phyloP scores from a whole-genome alignment of 2,888 invertebrate species.

The Eupelmus urozonus region DNA sequence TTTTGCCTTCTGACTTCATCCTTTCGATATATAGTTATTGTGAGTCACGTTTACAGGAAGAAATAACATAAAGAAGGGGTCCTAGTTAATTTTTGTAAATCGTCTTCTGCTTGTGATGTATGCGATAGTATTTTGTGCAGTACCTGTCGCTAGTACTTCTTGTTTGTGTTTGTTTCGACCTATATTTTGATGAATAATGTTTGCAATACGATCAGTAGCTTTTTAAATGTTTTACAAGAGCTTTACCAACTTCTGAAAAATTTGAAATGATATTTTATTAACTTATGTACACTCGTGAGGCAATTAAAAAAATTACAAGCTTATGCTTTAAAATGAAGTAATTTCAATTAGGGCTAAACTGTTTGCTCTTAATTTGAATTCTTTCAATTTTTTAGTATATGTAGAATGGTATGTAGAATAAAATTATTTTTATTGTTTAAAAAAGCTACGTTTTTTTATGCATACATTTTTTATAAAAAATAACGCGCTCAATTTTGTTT shows the following conservation, averaged over 20 bases:
- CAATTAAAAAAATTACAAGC: too few relatives aligned
- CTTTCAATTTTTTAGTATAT: too few relatives aligned
- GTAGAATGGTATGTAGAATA: too few relatives aligned
- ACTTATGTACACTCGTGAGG: too few relatives aligned
- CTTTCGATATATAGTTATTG: slow-evolving; percentile 12
- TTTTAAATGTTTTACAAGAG: not conserved
- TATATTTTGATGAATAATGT: not conserved
- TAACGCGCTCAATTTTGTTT: slow-evolving; percentile 30
- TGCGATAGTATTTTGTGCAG: slow-evolving; percentile 4
- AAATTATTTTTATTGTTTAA: too few relatives aligned
- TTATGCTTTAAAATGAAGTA: too few relatives aligned
- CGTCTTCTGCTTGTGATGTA: not conserved
- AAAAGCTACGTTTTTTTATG: slow-evolving; percentile 23
- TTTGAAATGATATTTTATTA: not conserved
- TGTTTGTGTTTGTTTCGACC: not conserved
- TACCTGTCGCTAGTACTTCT: slow-evolving; percentile 8
- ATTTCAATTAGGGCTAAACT: too few relatives aligned
- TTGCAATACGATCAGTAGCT: too few relatives aligned
- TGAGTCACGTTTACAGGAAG: not conserved
- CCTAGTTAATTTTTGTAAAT: slow-evolving; percentile 31
- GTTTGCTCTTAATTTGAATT: too few relatives aligned
- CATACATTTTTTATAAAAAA: slow-evolving; percentile 42
- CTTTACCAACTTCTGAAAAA: not conserved
- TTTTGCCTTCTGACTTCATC: slow-evolving; percentile 28
- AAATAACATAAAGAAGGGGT: not conserved